Conservation (phyloP, 2,113 vertebrate species). For the Scomber scombrus region DNA sequence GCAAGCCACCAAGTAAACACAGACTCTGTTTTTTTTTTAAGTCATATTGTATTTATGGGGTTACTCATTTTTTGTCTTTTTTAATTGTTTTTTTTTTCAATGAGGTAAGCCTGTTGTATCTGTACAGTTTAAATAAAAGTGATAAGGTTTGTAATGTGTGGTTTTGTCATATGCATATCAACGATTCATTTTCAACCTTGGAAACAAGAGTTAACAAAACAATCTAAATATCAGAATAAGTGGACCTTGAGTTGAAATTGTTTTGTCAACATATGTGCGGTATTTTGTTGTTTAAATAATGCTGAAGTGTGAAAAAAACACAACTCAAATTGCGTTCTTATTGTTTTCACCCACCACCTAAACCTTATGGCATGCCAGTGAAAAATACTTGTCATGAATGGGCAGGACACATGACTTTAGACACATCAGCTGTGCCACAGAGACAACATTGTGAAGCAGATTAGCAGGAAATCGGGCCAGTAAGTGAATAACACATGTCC, state of each 20-base stretch:
- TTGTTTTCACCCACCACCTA: not conserved
- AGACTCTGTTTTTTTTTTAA: conserved; percentile 54
- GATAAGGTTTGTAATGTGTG: conserved; percentile 74
- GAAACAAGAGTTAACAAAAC: conserved; percentile 19
- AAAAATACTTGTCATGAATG: conserved; percentile 9
- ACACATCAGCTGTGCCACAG: conserved; percentile 10
- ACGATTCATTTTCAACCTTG: not conserved
- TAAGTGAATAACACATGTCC: not conserved
- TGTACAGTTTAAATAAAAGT: conserved; percentile 82
- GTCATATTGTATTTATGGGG: conserved; percentile 80
- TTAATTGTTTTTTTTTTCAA: conserved; percentile 59
- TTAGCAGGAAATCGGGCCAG: not conserved
- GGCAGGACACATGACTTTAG: conserved; percentile 26
- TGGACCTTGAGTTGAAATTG: not conserved
- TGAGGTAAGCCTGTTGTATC: conserved; percentile 70
- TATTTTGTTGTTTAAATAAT: conserved; percentile 31
- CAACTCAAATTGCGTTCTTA: not conserved
- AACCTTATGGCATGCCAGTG: not conserved
- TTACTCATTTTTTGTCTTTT: conserved; percentile 64
- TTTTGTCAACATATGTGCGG: conserved; percentile 21
- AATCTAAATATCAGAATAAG: not conserved
- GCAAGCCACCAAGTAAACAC: conserved; percentile 69
- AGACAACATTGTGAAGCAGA: conserved; percentile 25
- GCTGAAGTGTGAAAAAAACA: not conserved
- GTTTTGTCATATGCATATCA: conserved; percentile 12